Percentiles rank a stretch among this genome's conserved stretches.
Conservation (phyloP, 2,113 vertebrate genomes). For the Syngnathus scovelli region DNA sequence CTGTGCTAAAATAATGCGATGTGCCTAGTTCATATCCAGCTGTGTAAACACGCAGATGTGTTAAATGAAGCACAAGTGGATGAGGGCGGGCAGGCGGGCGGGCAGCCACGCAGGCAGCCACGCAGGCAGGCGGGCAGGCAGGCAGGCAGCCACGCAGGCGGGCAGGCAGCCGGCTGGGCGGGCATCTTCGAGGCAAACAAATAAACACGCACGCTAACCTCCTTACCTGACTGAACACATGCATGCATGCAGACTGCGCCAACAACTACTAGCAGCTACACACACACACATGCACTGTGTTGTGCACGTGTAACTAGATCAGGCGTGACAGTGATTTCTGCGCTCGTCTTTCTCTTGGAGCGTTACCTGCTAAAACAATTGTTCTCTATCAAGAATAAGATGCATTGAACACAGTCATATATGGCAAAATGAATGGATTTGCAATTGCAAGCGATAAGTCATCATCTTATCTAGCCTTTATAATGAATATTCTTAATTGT, state of each 20-base stretch:
- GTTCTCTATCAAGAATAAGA: conserved; percentile 33
- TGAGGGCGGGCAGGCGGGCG: conserved; percentile 25
- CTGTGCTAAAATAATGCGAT: conserved; percentile 8
- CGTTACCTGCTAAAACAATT: conserved; percentile 60
- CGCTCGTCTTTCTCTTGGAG: conserved; percentile 47
- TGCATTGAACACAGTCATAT: not conserved
- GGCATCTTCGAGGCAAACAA: conserved; percentile 61
- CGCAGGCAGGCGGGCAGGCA: no score
- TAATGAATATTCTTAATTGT: no score
- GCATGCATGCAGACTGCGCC: not conserved
- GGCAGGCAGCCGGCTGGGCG: no score
- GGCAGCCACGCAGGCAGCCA: no score
- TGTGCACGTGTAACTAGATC: conserved; percentile 39
- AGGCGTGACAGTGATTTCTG: conserved; percentile 42
- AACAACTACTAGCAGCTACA: conserved; percentile 5
- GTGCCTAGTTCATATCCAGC: conserved; percentile 58
- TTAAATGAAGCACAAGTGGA: conserved; percentile 53
- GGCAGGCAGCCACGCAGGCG: no score
- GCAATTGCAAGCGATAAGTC: no score
- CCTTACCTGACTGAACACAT: conserved; percentile 34
- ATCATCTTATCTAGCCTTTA: no score
- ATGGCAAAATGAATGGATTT: not conserved
- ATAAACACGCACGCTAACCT: conserved; percentile 57
- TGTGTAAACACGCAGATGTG: conserved; percentile 65
- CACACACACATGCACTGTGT: conserved; percentile 18